Evolutionary conservation across 2,888 invertebrate genomes (phyloP).

Genomic region (Andrena flavipes): DNA sequence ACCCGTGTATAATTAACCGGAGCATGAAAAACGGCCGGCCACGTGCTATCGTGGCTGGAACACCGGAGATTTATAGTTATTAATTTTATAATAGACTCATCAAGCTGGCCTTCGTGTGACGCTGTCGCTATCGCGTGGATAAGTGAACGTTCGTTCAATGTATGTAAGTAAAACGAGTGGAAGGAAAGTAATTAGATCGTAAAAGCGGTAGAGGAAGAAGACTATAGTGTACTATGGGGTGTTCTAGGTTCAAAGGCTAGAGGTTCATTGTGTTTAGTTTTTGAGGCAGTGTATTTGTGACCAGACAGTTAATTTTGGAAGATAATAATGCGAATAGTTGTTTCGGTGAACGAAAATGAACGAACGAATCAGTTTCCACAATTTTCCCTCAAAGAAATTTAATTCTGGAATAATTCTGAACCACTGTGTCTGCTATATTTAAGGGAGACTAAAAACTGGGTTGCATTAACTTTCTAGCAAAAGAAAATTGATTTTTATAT

Average conservation of each 20-base stretch:
- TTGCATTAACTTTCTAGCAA: too few relatives aligned
- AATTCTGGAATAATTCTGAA: too few relatives aligned
- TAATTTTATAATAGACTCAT: conserved; percentile 83
- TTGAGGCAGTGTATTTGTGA: too few relatives aligned
- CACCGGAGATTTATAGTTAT: conserved; percentile 81
- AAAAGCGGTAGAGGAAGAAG: neutral
- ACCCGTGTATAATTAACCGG: conserved; percentile 80
- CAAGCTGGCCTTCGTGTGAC: conserved; percentile 63
- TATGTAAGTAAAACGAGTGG: conserved; percentile 34
- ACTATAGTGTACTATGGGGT: neutral
- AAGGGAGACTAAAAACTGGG: too few relatives aligned
- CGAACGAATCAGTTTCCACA: too few relatives aligned
- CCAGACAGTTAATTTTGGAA: too few relatives aligned
- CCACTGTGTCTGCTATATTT: too few relatives aligned
- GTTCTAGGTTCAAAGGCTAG: neutral
- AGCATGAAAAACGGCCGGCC: conserved; percentile 80
- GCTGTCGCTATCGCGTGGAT: conserved; percentile 39
- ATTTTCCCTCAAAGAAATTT: too few relatives aligned
- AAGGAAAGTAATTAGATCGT: neutral
- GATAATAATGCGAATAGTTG: too few relatives aligned
- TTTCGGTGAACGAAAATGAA: too few relatives aligned
- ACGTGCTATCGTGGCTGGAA: conserved; percentile 79
- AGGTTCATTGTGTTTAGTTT: too few relatives aligned
- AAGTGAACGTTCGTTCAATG: conserved; percentile 58
- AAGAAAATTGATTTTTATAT: neutral